Evolutionary conservation across 2,113 vertebrate species (phyloP).

Genomic region (Sinocyclocheilus rhinocerous): DNA sequence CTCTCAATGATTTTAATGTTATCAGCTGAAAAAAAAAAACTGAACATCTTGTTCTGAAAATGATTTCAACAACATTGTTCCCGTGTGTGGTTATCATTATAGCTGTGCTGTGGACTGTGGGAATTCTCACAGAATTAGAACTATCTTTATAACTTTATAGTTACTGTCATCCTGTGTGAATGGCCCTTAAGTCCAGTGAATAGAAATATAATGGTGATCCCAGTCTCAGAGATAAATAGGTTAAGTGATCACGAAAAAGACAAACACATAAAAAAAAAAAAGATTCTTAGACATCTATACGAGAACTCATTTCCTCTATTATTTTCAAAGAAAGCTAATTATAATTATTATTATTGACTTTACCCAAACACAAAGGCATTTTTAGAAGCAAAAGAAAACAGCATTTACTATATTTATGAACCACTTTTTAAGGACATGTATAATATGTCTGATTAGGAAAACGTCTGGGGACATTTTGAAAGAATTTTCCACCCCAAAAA

Average conservation of each 20-base stretch:
- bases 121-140: background rate
- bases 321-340: background rate
- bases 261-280: constrained; percentile 49
- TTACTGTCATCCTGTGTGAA: background rate
- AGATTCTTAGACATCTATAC: background rate
- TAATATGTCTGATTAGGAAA: background rate
- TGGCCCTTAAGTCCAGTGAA: background rate
- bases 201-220: background rate
- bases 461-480: background rate
- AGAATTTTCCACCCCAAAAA: background rate
- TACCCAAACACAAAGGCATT: background rate
- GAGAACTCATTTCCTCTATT: background rate
- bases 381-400: background rate
- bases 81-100: background rate
- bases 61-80: no score
- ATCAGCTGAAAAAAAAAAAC: background rate
- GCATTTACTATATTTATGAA: background rate
- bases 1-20: background rate
- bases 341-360: background rate
- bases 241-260: constrained; percentile 75
- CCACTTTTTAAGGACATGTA: background rate
- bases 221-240: constrained; percentile 59
- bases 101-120: background rate
- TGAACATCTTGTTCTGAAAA: no score
- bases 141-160: background rate